Evolutionary conservation across 2,113 vertebrate species (phyloP).

Genomic region (Sinocyclocheilus anophthalmus): DNA sequence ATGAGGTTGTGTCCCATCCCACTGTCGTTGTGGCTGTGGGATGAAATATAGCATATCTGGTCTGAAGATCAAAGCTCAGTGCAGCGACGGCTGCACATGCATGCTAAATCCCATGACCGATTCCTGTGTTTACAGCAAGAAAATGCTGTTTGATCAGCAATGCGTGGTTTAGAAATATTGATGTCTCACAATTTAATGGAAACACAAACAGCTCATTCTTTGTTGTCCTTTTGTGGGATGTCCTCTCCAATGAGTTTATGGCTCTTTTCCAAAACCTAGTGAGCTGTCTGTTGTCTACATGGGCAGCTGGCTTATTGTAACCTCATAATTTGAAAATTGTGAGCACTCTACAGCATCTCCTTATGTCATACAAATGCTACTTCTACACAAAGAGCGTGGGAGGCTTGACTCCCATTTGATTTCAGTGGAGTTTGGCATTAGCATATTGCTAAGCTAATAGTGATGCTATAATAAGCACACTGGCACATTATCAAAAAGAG

Average conservation of each 20-base stretch:
- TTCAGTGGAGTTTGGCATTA: background rate
- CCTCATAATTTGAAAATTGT: background rate
- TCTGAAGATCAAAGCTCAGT: background rate
- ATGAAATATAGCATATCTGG: background rate
- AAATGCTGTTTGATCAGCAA: background rate
- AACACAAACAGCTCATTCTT: background rate
- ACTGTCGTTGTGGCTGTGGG: background rate
- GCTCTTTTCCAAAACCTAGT: no score
- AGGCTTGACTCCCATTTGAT: background rate
- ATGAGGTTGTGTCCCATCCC: background rate
- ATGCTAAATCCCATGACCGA: background rate
- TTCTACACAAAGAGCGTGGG: background rate
- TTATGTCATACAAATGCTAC: background rate
- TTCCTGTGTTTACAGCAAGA: background rate
- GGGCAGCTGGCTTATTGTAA: background rate
- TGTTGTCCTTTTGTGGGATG: background rate
- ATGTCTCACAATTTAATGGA: background rate
- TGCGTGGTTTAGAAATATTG: background rate
- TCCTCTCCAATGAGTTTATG: background rate
- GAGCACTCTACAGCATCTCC: conserved; percentile 1
- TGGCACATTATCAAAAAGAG: background rate
- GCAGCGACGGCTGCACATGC: background rate
- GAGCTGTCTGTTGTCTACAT: background rate
- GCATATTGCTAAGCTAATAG: background rate
- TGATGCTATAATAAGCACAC: background rate